Evolutionary conservation across 1,140 invertebrate species (phyloP).

Genomic region (Rhyacophila brunnea): DNA sequence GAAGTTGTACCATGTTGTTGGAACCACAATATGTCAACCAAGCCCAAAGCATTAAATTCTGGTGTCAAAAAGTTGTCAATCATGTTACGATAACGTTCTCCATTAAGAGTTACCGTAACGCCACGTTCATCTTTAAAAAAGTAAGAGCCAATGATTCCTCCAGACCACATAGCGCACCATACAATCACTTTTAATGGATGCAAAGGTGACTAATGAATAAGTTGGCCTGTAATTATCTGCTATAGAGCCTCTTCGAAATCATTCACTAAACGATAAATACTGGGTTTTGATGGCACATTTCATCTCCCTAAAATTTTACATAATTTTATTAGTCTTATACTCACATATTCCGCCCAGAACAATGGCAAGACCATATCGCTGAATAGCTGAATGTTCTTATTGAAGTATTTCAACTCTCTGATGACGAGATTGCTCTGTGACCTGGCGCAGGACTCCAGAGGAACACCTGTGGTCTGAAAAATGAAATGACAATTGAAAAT

Average conservation of each 20-base stretch:
- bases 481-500: too few species aligned
- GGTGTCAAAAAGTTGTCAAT: too few species aligned
- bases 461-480: constrained; percentile 58
- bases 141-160: too few species aligned
- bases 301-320: background rate
- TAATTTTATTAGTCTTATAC: too few species aligned
- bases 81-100: too few species aligned
- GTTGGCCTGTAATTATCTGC: background rate
- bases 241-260: background rate
- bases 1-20: background rate
- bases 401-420: constrained; percentile 49
- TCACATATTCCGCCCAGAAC: constrained; percentile 67
- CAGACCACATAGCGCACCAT: too few species aligned
- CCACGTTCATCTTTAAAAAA: too few species aligned
- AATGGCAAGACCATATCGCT: constrained; percentile 57
- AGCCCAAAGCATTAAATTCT: too few species aligned
- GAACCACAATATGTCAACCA: background rate
- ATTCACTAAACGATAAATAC: background rate
- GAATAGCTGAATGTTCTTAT: constrained; percentile 45
- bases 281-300: background rate
- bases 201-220: too few species aligned
- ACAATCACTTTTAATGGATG: too few species aligned
- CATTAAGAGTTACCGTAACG: too few species aligned
- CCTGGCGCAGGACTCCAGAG: constrained; percentile 54
- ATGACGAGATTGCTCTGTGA: constrained; percentile 60